Base-by-base conservation (phyloP, 2,888 invertebrate species). In the Monoplex corrugatus region DNA sequence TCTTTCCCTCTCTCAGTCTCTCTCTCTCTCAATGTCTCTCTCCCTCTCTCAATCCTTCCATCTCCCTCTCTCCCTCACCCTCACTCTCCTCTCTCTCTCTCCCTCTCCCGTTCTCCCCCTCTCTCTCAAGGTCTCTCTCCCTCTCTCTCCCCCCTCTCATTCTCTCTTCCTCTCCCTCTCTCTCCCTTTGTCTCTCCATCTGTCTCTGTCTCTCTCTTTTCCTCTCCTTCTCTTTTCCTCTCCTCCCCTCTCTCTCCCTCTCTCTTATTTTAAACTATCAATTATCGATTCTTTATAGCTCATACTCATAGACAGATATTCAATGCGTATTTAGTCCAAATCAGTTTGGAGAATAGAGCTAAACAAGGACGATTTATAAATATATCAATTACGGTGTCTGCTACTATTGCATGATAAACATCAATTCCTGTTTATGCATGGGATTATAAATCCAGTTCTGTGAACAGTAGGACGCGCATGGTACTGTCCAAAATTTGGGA, bases 21-120 rank as follows among this genome's bases (percentile, higher is more conserved):
- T 72, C 78, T 78, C 38, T 35, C 78, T 78, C 38, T 35, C 78
- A 35, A 6, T 78, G 35, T 78, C 38, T 78, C 78, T 78, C 35
- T 23, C 38, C 16, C 38, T 78, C 38, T 5, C 38, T 78, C 23
- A 5, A 6, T 78, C 32, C 13, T 35, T 38, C 38, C 28, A 6
- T 35, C 78, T 38, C 32, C 23, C 13, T 78, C 78, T 78, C 8
- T 78, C 10, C 13, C 16, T 16, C 50, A 13, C 8, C 16, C 8
- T 50, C 16, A 13, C 50, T 50, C 16, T 50, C 16, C 8, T 50
- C 50, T 50, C 16, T 50, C 16, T 72, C 6, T 75, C 75, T n/a
- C 28, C 72, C 72, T 32, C 72, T n/a, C 28, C 72, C 28, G 6
- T 28, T 28, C 28, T 8, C 72, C 72, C 28, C 32, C 32, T 82